Percentiles rank a stretch among this genome's conserved stretches.
phyloP scores from a whole-genome alignment of 2,113 vertebrate genomes.

The Nibea albiflora region DNA sequence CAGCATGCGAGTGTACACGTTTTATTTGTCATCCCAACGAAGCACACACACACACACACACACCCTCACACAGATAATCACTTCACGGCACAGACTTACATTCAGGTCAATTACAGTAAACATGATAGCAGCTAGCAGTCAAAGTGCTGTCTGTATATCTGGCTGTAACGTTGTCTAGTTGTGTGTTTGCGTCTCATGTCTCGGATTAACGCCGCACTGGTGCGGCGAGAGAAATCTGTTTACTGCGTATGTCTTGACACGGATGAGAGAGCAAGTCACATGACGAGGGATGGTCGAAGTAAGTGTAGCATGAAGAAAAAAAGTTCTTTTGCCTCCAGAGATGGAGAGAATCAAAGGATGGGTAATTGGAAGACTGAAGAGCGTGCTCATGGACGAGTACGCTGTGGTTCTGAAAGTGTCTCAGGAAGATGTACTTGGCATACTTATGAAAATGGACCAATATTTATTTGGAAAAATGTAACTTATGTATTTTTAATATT shows the following conservation, averaged over 20 bases:
- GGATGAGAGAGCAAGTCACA: slow-evolving; percentile 46
- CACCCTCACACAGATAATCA: slow-evolving; percentile 13
- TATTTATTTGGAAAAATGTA: slow-evolving; percentile 73
- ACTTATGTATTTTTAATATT: slow-evolving; percentile 68
- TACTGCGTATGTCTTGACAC: slow-evolving; percentile 48
- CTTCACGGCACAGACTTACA: slow-evolving; percentile 38
- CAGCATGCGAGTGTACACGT: slow-evolving; percentile 65
- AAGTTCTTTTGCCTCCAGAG: slow-evolving; percentile 40
- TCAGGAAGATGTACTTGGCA: slow-evolving; percentile 69
- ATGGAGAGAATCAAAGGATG: slow-evolving; percentile 24
- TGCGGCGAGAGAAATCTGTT: slow-evolving; percentile 48
- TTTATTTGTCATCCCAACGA: slow-evolving; percentile 43
- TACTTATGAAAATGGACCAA: slow-evolving; percentile 67
- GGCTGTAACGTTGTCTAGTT: slow-evolving; percentile 18
- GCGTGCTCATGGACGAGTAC: slow-evolving; percentile 12
- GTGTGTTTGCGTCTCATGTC: slow-evolving; percentile 16
- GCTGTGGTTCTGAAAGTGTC: slow-evolving; percentile 49
- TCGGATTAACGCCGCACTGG: slow-evolving; percentile 16
- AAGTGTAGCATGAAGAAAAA: slow-evolving; percentile 52
- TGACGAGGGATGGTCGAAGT: slow-evolving; percentile 56
- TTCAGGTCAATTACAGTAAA: slow-evolving; percentile 46
- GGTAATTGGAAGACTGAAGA: slow-evolving; percentile 5
- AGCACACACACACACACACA: slow-evolving; percentile 36
- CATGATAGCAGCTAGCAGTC: not conserved
- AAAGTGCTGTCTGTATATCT: slow-evolving; percentile 7